Evolutionary conservation across 2,888 invertebrate species (phyloP).

Genomic region (Brachylomia viminalis): DNA sequence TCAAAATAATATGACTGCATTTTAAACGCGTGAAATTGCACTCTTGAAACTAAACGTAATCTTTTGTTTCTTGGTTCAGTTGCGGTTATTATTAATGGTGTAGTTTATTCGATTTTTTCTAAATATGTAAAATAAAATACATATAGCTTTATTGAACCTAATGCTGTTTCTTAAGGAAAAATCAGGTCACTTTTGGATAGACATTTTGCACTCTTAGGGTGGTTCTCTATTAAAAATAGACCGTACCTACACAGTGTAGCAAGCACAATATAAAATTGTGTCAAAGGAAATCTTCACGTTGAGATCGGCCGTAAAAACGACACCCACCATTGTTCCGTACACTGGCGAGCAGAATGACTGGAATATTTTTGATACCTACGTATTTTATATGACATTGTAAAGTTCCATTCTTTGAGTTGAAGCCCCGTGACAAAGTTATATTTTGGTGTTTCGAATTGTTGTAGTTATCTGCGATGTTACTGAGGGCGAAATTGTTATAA

Average conservation of each 20-base stretch:
- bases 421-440: constrained; percentile 44
- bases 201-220: constrained; percentile 29
- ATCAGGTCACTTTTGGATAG: constrained; percentile 26
- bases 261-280: constrained; percentile 69
- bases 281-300: constrained; percentile 71
- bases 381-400: constrained; percentile 60
- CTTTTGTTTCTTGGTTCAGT: not conserved
- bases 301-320: constrained; percentile 70
- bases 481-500: constrained; percentile 25
- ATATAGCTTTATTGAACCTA: too few relatives aligned
- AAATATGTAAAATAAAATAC: not conserved
- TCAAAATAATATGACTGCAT: not conserved
- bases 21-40: not conserved
- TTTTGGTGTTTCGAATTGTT: constrained; percentile 53
- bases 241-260: constrained; percentile 3
- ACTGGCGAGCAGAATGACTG: constrained; percentile 68
- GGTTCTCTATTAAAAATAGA: not conserved
- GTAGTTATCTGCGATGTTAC: constrained; percentile 41
- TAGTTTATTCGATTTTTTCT: not conserved
- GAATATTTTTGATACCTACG: constrained; percentile 66
- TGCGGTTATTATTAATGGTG: not conserved
- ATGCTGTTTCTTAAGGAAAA: not conserved
- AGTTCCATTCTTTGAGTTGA: constrained; percentile 63
- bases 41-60: not conserved
- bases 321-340: constrained; percentile 53